These are phyloP conservation scores for Rhinophrynus dorsalis DNA, from an alignment of 2,797 vertebrate genomes.

Conservation along the genomic window DNA sequence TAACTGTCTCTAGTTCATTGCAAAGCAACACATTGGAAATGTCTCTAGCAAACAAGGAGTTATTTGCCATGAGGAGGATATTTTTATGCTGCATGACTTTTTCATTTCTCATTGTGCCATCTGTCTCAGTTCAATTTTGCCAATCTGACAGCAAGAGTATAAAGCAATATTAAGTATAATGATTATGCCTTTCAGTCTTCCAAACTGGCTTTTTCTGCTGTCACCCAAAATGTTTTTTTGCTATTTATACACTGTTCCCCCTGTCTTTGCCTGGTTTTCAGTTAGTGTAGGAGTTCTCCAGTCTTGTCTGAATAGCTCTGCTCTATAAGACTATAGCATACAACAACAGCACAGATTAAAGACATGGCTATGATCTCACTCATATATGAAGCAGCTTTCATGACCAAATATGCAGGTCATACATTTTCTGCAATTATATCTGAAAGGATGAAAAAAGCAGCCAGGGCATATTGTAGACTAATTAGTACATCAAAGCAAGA, in stretches of 20 bases:
- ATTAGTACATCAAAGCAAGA: conserved; percentile 31
- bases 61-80: no score
- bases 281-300: background rate
- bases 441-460: background rate
- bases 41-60: no score
- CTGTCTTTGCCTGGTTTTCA: background rate
- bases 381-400: conserved; percentile 34
- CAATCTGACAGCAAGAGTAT: background rate
- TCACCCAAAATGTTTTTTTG: background rate
- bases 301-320: background rate
- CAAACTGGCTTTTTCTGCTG: background rate
- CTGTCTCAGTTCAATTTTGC: background rate
- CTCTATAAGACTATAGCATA: conserved; percentile 28
- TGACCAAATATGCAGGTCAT: conserved; percentile 13
- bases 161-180: conserved; percentile 3
- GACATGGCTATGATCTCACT: conserved; percentile 20
- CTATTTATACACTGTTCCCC: background rate
- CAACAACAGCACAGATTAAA: conserved; percentile 26
- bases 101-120: background rate
- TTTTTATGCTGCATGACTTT: no score
- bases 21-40: no score
- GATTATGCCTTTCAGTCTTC: background rate
- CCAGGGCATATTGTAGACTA: conserved; percentile 14
- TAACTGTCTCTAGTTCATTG: no score
- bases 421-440: conserved; percentile 38